Evolutionary conservation across 2,113 vertebrate genomes (phyloP).

Genomic region (Dasypus novemcinctus): DNA sequence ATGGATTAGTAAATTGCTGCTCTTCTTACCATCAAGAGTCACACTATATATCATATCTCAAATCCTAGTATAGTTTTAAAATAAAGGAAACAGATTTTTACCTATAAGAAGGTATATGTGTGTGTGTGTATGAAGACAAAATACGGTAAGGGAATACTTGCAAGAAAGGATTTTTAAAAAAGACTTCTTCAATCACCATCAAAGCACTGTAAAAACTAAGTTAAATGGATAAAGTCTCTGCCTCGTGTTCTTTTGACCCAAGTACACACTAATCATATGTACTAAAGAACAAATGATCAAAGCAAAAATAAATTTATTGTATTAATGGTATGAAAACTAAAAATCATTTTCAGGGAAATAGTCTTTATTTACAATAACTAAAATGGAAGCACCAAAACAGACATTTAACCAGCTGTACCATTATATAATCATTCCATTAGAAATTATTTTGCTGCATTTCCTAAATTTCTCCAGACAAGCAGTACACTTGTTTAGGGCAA

Average conservation of each 20-base stretch:
- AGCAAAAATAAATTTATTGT: neutral
- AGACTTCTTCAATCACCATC: neutral
- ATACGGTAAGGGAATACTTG: neutral
- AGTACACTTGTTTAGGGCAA: neutral
- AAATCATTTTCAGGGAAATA: neutral
- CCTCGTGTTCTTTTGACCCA: neutral
- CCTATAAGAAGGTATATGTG: neutral
- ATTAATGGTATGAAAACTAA: neutral
- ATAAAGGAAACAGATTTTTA: conserved; percentile 23
- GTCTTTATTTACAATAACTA: neutral
- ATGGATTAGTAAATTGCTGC: neutral
- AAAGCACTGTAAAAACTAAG: neutral
- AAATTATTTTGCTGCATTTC: neutral
- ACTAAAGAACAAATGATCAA: conserved; percentile 11
- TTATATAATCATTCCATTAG: neutral
- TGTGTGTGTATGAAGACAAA: neutral
- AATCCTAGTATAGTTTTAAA: neutral
- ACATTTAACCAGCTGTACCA: neutral
- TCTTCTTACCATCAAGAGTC: neutral
- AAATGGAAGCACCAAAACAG: neutral
- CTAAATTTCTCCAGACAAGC: neutral
- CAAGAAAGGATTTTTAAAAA: neutral
- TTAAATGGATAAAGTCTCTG: neutral
- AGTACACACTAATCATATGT: neutral
- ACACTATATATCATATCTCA: neutral